Conservation (phyloP, 2,113 vertebrate species). For the Macroglossus sobrinus region DNA sequence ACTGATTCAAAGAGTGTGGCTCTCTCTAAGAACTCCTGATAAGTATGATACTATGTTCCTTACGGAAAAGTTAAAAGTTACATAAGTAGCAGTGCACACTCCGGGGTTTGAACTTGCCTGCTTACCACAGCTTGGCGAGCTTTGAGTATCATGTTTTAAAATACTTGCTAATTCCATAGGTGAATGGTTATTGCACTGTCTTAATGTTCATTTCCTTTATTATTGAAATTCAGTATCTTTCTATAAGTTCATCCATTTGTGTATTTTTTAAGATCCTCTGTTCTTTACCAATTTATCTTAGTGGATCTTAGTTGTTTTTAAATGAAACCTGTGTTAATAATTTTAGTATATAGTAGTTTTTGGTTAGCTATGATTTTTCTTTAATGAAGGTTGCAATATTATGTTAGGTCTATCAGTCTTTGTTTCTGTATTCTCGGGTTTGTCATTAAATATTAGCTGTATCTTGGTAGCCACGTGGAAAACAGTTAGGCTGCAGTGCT, state of each 20-base stretch:
- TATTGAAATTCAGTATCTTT: background rate
- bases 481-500: background rate
- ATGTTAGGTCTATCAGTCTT: background rate
- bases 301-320: background rate
- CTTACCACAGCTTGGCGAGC: no score
- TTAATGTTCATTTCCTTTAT: background rate
- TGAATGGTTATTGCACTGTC: background rate
- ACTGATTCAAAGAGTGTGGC: background rate
- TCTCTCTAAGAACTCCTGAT: background rate
- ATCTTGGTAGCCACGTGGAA: background rate
- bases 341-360: background rate
- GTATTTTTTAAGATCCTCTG: background rate
- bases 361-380: background rate
- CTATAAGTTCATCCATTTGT: background rate
- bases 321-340: background rate
- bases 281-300: background rate
- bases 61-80: background rate
- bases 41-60: background rate
- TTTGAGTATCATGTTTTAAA: background rate
- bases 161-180: background rate
- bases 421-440: background rate
- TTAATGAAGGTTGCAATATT: background rate
- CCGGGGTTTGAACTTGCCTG: background rate
- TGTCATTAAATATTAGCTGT: background rate
- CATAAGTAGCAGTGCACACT: background rate